Base-by-base conservation (phyloP, 2,888 invertebrate species). In the Erebia aethiops region DNA sequence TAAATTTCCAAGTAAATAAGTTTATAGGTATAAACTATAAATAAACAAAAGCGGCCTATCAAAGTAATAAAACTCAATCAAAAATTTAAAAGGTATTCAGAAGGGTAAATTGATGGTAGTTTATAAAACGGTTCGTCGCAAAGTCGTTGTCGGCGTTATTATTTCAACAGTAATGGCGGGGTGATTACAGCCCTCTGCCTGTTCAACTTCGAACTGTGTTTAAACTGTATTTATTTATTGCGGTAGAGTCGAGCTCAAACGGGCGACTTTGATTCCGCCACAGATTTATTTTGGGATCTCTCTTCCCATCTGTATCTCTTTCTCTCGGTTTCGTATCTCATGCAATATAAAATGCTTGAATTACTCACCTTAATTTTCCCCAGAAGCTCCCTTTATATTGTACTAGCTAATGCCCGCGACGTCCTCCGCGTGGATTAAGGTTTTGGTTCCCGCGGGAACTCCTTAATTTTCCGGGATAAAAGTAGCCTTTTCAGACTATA, bases 201-300 rank as follows among this genome's bases (percentile, higher is more conserved):
- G 70, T 68, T 66, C 56, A 57, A 49, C 68, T 73, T 65, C 68
- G 56, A 70, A 64, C 65, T 56, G 66, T 64, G 66, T 9, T 46
- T 66, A 51, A 67, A n/a, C 51, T 70, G 58, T 67, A 72, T 70
- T 73, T 73, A 73, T 70, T 66, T 66, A 66, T 66, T 56, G n/a
- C 13, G 1, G 5, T 16, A 41, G 41, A 41, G 52, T 10, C 35
- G 2, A 13, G 11, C 64, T 11, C 54, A 35, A 8, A 64, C 16
- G 16, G 16, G 1, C 4, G 18, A 57, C 35, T 35, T 58, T 35
- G 11, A 46, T n/a, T n/a, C 46, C 13, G 43, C 43, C 11, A 43
- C 43, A 2, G 43, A 43, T 43, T 11, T 35, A 35, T 7, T 35
- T 35, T 35, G 35, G 35, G 35, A 35, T 35, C 35, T 35, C 35